These are phyloP conservation scores for Epicampocera succincta DNA, from an alignment of 2,888 invertebrate genomes.

Conservation along the genomic window DNA sequence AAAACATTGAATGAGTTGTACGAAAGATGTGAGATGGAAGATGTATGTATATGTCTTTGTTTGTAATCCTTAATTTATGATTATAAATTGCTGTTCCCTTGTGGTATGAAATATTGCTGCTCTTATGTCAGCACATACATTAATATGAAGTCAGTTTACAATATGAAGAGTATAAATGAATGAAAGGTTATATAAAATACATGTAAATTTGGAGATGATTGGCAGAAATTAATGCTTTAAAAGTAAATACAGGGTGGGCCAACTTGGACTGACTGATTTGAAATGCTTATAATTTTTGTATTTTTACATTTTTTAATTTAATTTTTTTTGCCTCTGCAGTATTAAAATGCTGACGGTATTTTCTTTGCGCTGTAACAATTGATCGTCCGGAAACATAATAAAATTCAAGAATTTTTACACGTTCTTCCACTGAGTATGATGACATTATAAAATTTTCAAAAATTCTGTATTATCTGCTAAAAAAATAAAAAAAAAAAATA, in stretches of 20 bases:
- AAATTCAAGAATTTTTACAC: too few relatives aligned
- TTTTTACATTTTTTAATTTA: background rate
- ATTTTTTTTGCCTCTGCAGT: too few relatives aligned
- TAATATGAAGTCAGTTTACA: slow-evolving; percentile 16
- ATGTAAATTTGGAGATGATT: too few relatives aligned
- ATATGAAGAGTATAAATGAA: background rate
- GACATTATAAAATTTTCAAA: too few relatives aligned
- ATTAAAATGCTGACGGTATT: too few relatives aligned
- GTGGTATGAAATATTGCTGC: slow-evolving; percentile 13
- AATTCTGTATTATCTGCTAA: too few relatives aligned
- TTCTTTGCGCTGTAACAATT: too few relatives aligned
- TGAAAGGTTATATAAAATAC: background rate
- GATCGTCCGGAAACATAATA: too few relatives aligned
- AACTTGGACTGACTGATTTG: slow-evolving; percentile 5
- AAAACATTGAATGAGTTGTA: slow-evolving; percentile 35
- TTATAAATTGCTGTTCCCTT: slow-evolving; percentile 23
- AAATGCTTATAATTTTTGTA: background rate
- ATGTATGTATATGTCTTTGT: background rate
- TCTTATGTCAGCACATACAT: slow-evolving; percentile 31
- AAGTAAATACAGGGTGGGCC: background rate
- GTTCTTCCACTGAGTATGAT: too few relatives aligned
- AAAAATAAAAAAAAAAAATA: too few relatives aligned
- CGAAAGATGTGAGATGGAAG: background rate
- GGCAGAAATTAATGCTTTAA: too few relatives aligned
- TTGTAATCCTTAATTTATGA: slow-evolving; percentile 22